A percentile compares a stretch with the other conserved stretches of the same genome.
phyloP scores from a whole-genome alignment of 23 tunicate species.

The Ciona savignyi region DNA sequence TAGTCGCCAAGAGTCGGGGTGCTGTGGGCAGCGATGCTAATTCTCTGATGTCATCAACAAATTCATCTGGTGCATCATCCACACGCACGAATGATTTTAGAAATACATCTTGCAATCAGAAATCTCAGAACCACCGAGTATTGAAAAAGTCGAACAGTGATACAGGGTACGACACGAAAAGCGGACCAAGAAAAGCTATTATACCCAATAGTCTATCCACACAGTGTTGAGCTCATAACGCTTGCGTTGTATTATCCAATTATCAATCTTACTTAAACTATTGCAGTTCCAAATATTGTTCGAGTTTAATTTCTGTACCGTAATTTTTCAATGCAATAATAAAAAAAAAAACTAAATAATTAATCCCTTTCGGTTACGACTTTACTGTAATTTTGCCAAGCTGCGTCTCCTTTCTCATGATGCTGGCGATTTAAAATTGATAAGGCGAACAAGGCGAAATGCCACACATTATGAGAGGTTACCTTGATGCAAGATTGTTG shows the following conservation, averaged over 20 bases:
- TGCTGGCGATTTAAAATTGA: too few species aligned
- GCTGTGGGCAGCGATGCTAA: conserved; percentile 32
- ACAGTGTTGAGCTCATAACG: neutral
- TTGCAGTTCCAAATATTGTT: neutral
- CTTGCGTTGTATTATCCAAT: neutral
- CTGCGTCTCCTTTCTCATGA: too few species aligned
- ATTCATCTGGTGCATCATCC: conserved; percentile 42
- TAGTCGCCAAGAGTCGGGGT: conserved; percentile 19
- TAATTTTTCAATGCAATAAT: too few species aligned
- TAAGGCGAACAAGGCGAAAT: too few species aligned
- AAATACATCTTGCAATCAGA: conserved; percentile 1
- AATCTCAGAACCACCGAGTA: conserved; percentile 2
- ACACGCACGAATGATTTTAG: neutral
- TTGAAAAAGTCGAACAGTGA: conserved; percentile 36
- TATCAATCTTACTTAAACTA: neutral
- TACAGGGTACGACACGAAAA: conserved; percentile 6
- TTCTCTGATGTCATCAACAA: conserved; percentile 58
- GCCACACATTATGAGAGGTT: too few species aligned
- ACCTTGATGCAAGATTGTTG: too few species aligned
- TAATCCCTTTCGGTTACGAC: too few species aligned
- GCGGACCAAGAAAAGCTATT: neutral
- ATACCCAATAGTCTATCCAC: conserved; percentile 5
- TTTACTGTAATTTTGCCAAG: too few species aligned
- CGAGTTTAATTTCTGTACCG: neutral
- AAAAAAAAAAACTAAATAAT: too few species aligned